A percentile compares a stretch with the other conserved stretches of the same genome.
Evolutionary conservation across 2,113 vertebrate species (phyloP).

Genomic region (Calidris pugnax): DNA sequence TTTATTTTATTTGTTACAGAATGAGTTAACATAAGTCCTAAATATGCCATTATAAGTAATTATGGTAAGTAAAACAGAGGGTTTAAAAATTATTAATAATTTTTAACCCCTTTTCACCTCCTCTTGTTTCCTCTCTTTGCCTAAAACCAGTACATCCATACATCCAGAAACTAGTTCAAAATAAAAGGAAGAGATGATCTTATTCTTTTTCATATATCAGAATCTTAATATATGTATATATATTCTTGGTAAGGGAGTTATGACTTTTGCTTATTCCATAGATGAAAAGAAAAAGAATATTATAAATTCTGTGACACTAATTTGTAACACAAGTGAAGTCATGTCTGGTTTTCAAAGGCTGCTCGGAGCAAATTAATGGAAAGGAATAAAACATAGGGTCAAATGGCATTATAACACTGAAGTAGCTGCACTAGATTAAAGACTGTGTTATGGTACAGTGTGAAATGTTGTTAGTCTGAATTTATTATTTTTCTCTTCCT

Average conservation of each 20-base stretch:
- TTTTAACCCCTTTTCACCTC: not conserved
- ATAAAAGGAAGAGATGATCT: not conserved
- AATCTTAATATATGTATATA: not conserved
- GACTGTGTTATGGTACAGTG: not conserved
- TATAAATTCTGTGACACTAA: not conserved
- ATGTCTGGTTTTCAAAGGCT: not conserved
- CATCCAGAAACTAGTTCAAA: not conserved
- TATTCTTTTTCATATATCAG: not conserved
- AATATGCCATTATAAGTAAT: not conserved
- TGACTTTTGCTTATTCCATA: not conserved
- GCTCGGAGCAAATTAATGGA: not conserved
- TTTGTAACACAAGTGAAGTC: not conserved
- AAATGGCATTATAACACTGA: not conserved
- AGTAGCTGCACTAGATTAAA: not conserved
- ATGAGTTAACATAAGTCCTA: not conserved
- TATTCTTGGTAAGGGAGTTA: not conserved
- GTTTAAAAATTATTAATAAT: not conserved
- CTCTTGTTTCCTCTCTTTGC: not conserved
- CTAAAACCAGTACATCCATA: not conserved
- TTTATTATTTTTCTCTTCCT: not conserved
- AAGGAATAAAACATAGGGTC: not conserved
- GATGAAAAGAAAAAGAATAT: not conserved
- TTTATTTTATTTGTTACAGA: not conserved
- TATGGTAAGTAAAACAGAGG: not conserved
- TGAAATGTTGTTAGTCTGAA: not conserved